Evolutionary conservation across 2,888 invertebrate species (phyloP).

Genomic region (Hartigia nigra): DNA sequence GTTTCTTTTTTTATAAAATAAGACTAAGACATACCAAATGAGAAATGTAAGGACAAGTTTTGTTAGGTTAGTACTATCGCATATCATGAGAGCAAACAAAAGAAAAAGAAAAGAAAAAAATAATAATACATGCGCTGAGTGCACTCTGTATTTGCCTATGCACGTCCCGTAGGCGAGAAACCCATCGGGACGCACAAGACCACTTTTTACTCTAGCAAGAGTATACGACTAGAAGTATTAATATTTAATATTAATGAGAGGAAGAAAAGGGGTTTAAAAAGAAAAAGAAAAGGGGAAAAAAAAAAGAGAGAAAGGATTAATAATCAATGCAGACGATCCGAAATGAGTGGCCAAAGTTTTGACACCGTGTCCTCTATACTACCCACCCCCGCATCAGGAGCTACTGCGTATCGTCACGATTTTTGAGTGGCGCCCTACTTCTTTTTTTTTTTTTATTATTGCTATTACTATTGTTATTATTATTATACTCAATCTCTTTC

Average conservation of each 20-base stretch:
- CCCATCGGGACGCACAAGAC: conserved; percentile 57
- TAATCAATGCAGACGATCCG: conserved; percentile 59
- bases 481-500: neutral
- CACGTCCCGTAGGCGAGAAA: conserved; percentile 44
- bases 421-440: neutral
- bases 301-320: conserved; percentile 53
- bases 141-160: conserved; percentile 62
- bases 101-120: conserved; percentile 34
- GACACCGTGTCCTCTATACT: neutral
- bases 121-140: conserved; percentile 49
- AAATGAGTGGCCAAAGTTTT: conserved; percentile 60
- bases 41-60: conserved; percentile 61
- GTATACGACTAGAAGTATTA: conserved; percentile 67
- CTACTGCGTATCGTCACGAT: neutral
- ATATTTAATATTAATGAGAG: conserved; percentile 15
- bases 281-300: conserved; percentile 26
- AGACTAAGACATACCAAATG: conserved; percentile 66
- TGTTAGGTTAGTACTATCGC: conserved; percentile 63
- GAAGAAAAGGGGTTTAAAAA: conserved; percentile 17
- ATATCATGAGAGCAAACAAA: conserved; percentile 62
- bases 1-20: conserved; percentile 52
- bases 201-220: conserved; percentile 64
- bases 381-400: neutral
- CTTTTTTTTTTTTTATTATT: conserved; percentile 15
- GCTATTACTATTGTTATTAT: conserved; percentile 20